phyloP scores from a whole-genome alignment of 1,140 invertebrate genomes.

The Listronotus oregonensis region DNA sequence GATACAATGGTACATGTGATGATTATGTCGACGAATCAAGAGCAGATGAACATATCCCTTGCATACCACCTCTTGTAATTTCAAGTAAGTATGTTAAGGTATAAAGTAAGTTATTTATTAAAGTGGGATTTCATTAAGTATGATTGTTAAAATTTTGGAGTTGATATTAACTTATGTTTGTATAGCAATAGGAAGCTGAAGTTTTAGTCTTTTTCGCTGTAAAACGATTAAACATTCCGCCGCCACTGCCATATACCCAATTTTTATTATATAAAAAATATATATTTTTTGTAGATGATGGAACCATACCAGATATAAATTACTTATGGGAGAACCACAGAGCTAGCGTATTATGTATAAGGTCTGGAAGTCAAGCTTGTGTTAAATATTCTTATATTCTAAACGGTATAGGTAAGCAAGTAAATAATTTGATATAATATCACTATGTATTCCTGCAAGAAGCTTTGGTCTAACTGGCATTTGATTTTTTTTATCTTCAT shows the following conservation, averaged over 20 bases:
- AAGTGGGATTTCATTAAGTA: too few relatives aligned
- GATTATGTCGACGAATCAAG: slow-evolving; percentile 56
- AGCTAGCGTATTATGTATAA: slow-evolving; percentile 55
- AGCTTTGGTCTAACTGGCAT: too few relatives aligned
- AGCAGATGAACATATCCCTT: slow-evolving; percentile 56
- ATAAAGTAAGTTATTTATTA: too few relatives aligned
- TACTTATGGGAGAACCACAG: slow-evolving; percentile 47
- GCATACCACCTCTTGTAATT: slow-evolving; percentile 59
- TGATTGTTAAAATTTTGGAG: too few relatives aligned
- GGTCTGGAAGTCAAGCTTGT: slow-evolving; percentile 59
- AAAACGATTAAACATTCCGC: too few relatives aligned
- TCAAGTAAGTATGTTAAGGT: slow-evolving; percentile 58
- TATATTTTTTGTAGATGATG: slow-evolving; percentile 55
- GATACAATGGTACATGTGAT: slow-evolving; percentile 60
- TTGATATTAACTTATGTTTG: too few relatives aligned
- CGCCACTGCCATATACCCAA: too few relatives aligned
- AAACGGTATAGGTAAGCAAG: slow-evolving; percentile 57
- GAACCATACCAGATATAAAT: slow-evolving; percentile 46
- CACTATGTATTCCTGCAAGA: too few relatives aligned
- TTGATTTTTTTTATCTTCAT: too few relatives aligned
- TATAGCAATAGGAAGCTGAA: too few relatives aligned
- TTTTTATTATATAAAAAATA: too few relatives aligned
- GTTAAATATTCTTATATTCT: slow-evolving; percentile 60
- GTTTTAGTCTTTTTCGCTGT: too few relatives aligned
- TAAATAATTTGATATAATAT: not conserved